Evolutionary conservation across 2,113 vertebrate species (phyloP), one percentile per base, ranked within the genome.

Genomic region (Ageneiosus marmoratus): DNA sequence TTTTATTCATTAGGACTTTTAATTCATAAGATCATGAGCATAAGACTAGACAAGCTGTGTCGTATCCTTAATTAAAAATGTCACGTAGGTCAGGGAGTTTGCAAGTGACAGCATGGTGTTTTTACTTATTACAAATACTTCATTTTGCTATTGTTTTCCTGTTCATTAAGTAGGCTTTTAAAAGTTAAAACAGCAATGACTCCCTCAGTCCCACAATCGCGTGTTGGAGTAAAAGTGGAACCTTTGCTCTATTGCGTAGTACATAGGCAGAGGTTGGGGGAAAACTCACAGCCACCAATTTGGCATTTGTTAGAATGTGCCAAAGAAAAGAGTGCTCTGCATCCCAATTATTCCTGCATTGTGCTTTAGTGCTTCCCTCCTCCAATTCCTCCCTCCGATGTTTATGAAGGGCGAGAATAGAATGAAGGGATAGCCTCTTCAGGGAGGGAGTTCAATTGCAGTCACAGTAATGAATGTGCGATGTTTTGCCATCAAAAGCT

Each of bases 391-490:
- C 27, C 13, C 27, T 41, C 55, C 50, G 55, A 34, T 58, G 34
- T 77, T 82, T 83, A 50, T 56, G 67, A 83, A 73, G 60, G 78
- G 53, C 37, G 62, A 73, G 50, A 82, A 73, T 62, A 85, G 80
- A 77, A 80, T 62, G 58, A 55, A 46, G 80, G 81, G 63, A 78
- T 87, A 67, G 74, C 62, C 79, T 72, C 83, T 85, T 87, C 51
- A 76, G 86, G 84, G 77, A 85, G 37, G 15, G 34, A 83, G 70
- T 78, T 87, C 69, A 83, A 85, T 77, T 85, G 75, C 29, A 85
- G 69, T 83, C 55, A 8, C n/a, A 77, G 46, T 85, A 87, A 86
- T 86, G 80, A 84, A 80, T 88, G 79, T 85, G 83, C 73, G 80
- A 88, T 80, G 85, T 44, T 41, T 77, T 69, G 85, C 58, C 78